Base-by-base conservation (phyloP, 2,888 invertebrate genomes). In the Acronicta aceris region DNA sequence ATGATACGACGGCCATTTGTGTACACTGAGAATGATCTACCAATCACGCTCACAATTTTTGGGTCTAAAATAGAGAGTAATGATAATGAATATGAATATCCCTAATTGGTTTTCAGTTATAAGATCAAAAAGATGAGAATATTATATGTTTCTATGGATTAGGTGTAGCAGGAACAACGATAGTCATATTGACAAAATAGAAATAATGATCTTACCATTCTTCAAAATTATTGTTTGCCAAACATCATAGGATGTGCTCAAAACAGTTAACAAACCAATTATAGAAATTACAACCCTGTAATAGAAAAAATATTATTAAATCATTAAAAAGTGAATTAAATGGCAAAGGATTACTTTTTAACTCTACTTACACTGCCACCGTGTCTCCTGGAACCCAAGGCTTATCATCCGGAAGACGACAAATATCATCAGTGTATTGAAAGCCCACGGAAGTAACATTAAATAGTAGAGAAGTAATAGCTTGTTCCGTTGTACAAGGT, bases 1-100 rank as follows among this genome's bases (percentile, higher is more conserved):
- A 91, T 74, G 10, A 95, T 59, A 15, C 87, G 87, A 25, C 80
- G 81, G 0, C 87, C 82, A 68, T 94, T 95, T 0, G 90, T 86
- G 41, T 88, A 87, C 0, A 89, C 74, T 12, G 89, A 89, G 55
- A 86, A 86, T 1, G 74, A 59, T 51, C 58, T 74, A n/a, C 58
- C 52, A 13, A 77, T 30, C 0, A 65, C 65, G 43, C 71, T 82
- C 0, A 66, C 59, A 8, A 71, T 50, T 52, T 79, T 79, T 2
- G 80, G 65, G 79, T 85, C 88, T 87, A 61, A 54, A 80, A 79
- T 7, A 10, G 2, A 38, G 67, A 59, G 27, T 27, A 4, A 5
- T 27, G 7, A 27, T 21, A 27, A 27, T 27, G 6, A 7, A 27
- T 7, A 27, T 27, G 5, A 27, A 27, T 27, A 7, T 27, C 9